Conservation (phyloP, 2,113 vertebrate species). For the Myxocyprinus asiaticus region DNA sequence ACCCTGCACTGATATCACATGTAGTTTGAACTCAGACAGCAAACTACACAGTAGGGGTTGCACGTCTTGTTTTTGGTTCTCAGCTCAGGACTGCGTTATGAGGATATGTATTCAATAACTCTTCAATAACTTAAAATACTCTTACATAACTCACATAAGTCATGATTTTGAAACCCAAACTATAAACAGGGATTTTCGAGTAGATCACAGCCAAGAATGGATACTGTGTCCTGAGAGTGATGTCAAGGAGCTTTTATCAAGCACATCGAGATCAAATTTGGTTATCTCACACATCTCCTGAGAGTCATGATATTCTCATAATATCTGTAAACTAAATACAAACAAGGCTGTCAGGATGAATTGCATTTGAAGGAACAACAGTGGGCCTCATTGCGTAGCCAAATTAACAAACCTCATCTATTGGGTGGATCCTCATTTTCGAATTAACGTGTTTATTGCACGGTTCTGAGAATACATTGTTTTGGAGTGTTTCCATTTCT, state of each 20-base stretch:
- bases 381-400: background rate
- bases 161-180: background rate
- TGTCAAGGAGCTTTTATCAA: conserved; percentile 12
- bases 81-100: too few relatives aligned
- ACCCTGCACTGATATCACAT: too few relatives aligned
- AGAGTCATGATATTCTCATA: conserved; percentile 11
- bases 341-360: conserved; percentile 14
- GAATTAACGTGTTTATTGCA: background rate
- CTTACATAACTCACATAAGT: too few relatives aligned
- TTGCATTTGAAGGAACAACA: background rate
- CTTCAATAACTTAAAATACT: too few relatives aligned
- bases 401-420: conserved; percentile 1
- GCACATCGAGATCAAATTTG: background rate
- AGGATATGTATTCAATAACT: too few relatives aligned
- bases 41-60: too few relatives aligned
- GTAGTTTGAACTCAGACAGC: too few relatives aligned
- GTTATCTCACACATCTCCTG: conserved; percentile 22
- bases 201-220: conserved; percentile 4
- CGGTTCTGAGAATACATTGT: background rate
- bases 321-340: conserved; percentile 1
- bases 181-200: background rate
- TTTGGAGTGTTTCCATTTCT: background rate
- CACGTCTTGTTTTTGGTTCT: too few relatives aligned
- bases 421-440: background rate
- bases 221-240: conserved; percentile 3